Base-by-base conservation (phyloP, 2,797 vertebrate genomes). In the Ptychadena robeensis region DNA sequence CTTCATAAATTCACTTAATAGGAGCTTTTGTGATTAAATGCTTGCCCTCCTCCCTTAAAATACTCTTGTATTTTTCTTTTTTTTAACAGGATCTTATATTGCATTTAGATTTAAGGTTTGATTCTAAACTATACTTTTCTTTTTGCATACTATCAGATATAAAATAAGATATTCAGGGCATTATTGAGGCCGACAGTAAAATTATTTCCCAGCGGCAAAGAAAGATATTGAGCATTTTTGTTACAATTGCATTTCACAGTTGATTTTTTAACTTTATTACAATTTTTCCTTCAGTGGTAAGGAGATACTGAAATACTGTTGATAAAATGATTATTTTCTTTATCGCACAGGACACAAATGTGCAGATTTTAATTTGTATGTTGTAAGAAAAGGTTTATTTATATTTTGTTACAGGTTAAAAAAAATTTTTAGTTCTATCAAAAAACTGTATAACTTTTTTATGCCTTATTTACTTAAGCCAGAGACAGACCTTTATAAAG, bases 1-100 rank as follows among this genome's bases (percentile, higher is more conserved):
- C 90, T 88, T 85, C 79, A 86, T 86, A 90, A 88, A 90, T 91
- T 89, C 86, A 83, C 82, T 71, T 88, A 85, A 90, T 86, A 89
- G 79, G 63, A 88, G 68, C 1, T 89, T 91, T 82, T 85, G 80
- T 88, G 88, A 89, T 87, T 86, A 92, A 88, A 82, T 59, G 73
- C 70, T 77, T 44, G 3, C 85, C 73, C 35, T 75, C 71, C 40
- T 8, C 57, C 44, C 18, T 32, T 85, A 89, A 86, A 87, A 86
- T 72, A 37, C 14, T 64, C 63, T 72, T 82, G 59, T n/a, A n/a
- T 48, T 88, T 63, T 72, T 87, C 67, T 85, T 73, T 27, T 80
- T 32, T 22, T 68, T 70, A 32, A 73, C 27, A 61, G 85, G 85
- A 81, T 81, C 73, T 87, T 34, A 65, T 89, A 82, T 86, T 68